A percentile compares a stretch with the other conserved stretches of the same genome.
These are phyloP conservation scores for Chrysolina oricalcia DNA, from an alignment of 2,888 invertebrate species.

Conservation along the genomic window DNA sequence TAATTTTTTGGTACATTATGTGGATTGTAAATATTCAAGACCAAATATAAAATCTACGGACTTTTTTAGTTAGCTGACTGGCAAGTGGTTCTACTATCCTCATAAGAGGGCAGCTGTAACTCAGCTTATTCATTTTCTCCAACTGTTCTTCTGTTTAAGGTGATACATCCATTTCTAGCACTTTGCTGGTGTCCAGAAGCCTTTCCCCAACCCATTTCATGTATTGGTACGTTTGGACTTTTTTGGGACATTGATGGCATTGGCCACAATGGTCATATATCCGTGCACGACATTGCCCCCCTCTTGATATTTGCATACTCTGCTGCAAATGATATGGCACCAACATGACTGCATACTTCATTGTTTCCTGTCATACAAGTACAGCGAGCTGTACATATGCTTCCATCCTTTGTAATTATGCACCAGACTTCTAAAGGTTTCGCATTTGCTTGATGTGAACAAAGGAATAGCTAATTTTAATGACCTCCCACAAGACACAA, in stretches of 20 bases:
- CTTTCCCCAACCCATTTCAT: not conserved
- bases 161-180: not conserved
- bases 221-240: not conserved
- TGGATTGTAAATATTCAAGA: not conserved
- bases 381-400: no score
- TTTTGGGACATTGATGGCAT: not conserved
- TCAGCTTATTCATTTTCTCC: not conserved
- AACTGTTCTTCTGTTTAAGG: not conserved
- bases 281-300: not conserved
- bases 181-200: slow-evolving; percentile 1
- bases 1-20: slow-evolving; percentile 7
- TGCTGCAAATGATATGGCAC: no score
- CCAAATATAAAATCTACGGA: not conserved
- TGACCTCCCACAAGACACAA: no score
- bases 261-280: not conserved
- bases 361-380: no score
- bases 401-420: no score
- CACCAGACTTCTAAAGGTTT: no score
- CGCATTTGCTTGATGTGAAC: no score
- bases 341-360: no score
- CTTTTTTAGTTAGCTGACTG: not conserved
- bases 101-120: slow-evolving; percentile 12
- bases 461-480: no score
- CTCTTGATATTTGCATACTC: no score
- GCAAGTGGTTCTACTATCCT: slow-evolving; percentile 16